Base-by-base conservation (phyloP, 1,140 invertebrate species). In the Zelostemma sp. region DNA sequence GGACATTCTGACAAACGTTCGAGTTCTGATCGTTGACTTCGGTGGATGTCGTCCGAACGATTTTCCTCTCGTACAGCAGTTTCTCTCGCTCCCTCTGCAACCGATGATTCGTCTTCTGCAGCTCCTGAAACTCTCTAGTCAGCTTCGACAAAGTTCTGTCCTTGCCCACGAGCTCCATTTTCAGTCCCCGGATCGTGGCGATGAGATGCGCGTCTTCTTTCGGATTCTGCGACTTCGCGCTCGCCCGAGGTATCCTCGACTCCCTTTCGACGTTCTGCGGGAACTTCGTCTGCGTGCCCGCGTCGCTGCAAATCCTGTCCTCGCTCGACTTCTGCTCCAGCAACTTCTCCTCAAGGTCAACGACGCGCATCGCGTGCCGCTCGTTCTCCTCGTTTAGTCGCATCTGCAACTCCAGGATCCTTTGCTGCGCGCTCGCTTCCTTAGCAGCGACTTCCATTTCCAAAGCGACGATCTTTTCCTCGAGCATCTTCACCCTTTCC, bases 161-260 rank as follows among this genome's bases (percentile, higher is more conserved):
- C 74, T 93, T 93, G 25, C 89, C 89, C 5, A 88, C 85, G 33
- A 93, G 67, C 76, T 94, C 93, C 0, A 89, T 77, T 75, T 93
- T 91, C 62, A 94, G 82, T 1, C 92, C 92, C 47, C 93, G 88
- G 74, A 94, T 92, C 0, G 92, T 93, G 0, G 92, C 92, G 9
- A 93, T 78, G 6, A 94, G 81, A 82, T 94, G 91, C 2, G 90
- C 86, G 60, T 94, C 92, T 70, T 93, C 91, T 78, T 92, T 92
- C 0, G 71, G 18, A 69, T 76, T 83, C 14, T 85, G 82, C 2
- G 73, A 75, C 19, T 83, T 85, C 8, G 63, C 64, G 1, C 64
- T 75, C n/a, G 19, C 40, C 31, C 77, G 80, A 1, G 43, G 35
- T 9, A 18, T 4, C 6, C 59, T 65, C 3, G 16, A 55, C 15